These are phyloP conservation scores for Ptychoptera contaminata DNA, from an alignment of 2,888 invertebrate genomes.

Conservation along the genomic window DNA sequence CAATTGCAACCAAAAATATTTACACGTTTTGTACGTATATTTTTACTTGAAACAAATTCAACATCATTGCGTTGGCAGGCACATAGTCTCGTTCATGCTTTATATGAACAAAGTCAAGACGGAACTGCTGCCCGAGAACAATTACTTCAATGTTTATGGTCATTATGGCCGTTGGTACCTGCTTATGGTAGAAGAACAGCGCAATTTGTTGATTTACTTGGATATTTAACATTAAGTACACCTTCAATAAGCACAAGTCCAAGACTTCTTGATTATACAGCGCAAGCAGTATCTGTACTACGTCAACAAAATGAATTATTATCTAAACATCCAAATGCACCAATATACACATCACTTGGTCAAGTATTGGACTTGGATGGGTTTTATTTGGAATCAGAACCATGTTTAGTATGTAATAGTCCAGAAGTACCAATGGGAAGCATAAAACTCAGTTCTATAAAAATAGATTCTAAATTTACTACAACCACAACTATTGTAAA, in stretches of 20 bases:
- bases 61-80: conserved; percentile 92
- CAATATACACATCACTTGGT: conserved; percentile 78
- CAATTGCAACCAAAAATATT: conserved; percentile 35
- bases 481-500: conserved; percentile 97
- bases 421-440: conserved; percentile 86
- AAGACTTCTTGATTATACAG: conserved; percentile 58
- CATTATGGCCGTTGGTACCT: conserved; percentile 78
- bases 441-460: conserved; percentile 83
- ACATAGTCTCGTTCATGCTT: conserved; percentile 67
- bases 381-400: conserved; percentile 91
- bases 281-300: conserved; percentile 71
- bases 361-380: conserved; percentile 94
- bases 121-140: conserved; percentile 50
- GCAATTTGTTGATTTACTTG: conserved; percentile 91
- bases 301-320: conserved; percentile 79
- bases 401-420: conserved; percentile 95
- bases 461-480: conserved; percentile 94
- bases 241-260: conserved; percentile 48
- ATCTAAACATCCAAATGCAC: conserved; percentile 85
- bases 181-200: conserved; percentile 86
- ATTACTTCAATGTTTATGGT: conserved; percentile 74
- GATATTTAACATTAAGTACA: conserved; percentile 83
- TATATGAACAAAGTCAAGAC: conserved; percentile 69
- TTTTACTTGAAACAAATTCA: conserved; percentile 84
- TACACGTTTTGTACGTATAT: conserved; percentile 65